Evolutionary conservation across 2,113 vertebrate genomes (phyloP).

Genomic region (Eidolon helvum): DNA sequence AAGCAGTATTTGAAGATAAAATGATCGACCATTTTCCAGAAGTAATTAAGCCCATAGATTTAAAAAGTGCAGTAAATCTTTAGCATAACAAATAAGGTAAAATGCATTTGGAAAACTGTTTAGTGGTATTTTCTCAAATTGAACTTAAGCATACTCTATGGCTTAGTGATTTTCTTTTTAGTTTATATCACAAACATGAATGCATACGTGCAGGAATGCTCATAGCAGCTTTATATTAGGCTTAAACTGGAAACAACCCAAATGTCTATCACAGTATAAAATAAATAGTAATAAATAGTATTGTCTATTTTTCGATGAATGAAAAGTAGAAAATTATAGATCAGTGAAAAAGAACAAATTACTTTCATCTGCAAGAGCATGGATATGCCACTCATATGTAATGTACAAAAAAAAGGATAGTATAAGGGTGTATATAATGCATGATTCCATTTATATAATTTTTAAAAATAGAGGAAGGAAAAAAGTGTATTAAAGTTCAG

Average conservation of each 20-base stretch:
- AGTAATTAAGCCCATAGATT: conserved; percentile 5
- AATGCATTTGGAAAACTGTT: background rate
- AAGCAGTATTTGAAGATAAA: conserved; percentile 36
- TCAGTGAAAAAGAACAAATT: background rate
- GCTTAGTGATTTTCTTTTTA: conserved; percentile 15
- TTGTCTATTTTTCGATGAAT: background rate
- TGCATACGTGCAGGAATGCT: background rate
- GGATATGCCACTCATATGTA: background rate
- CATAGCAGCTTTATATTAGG: background rate
- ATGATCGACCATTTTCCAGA: background rate
- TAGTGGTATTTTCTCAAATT: conserved; percentile 16
- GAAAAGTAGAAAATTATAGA: background rate
- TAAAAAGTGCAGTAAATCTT: background rate
- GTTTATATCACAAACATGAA: background rate
- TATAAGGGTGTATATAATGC: background rate
- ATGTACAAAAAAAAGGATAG: background rate
- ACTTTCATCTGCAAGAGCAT: background rate
- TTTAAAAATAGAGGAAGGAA: background rate
- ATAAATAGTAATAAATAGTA: background rate
- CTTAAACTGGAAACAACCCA: background rate
- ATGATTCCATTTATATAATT: background rate
- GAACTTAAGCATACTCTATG: background rate
- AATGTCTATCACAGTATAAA: background rate
- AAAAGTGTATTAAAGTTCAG: background rate
- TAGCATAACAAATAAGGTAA: conserved; percentile 13